phyloP scores from a whole-genome alignment of 2,113 vertebrate species.

The Psittacula cyanocephala region DNA sequence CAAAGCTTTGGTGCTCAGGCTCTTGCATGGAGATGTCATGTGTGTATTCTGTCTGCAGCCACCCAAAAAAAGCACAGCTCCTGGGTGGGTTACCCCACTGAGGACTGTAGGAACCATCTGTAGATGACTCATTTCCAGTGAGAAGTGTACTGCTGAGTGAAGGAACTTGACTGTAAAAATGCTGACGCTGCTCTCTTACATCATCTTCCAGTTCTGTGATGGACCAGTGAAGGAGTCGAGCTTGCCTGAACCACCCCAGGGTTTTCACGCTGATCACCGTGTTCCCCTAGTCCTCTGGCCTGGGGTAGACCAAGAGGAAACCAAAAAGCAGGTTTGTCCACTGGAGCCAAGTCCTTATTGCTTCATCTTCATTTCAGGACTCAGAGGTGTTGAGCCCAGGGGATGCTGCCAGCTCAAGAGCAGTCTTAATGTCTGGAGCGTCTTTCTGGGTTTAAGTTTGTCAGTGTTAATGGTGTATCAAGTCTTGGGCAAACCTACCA shows the following conservation, averaged over 20 bases:
- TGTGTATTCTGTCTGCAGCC: background rate
- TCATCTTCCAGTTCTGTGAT: conserved; percentile 61
- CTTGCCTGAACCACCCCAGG: background rate
- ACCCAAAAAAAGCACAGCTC: background rate
- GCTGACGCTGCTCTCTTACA: background rate
- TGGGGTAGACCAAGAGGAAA: conserved; percentile 77
- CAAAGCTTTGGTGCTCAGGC: background rate
- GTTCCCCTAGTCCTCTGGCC: conserved; percentile 68
- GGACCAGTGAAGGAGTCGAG: background rate
- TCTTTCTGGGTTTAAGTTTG: background rate
- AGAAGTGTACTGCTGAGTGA: background rate
- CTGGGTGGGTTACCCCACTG: rapidly evolving
- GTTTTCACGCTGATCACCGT: background rate
- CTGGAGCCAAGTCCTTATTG: background rate
- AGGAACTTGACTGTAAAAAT: background rate
- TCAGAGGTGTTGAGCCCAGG: background rate
- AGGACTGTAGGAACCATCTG: background rate
- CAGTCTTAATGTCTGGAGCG: background rate
- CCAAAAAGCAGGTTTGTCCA: conserved; percentile 80
- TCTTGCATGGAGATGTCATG: rapidly evolving
- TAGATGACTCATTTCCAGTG: background rate
- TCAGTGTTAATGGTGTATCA: rapidly evolving
- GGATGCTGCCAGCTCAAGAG: background rate
- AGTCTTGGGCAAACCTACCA: background rate
- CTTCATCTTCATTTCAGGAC: background rate